phyloP scores from a whole-genome alignment of 2,797 vertebrate species.

The Otolemur crassicaudatus region DNA sequence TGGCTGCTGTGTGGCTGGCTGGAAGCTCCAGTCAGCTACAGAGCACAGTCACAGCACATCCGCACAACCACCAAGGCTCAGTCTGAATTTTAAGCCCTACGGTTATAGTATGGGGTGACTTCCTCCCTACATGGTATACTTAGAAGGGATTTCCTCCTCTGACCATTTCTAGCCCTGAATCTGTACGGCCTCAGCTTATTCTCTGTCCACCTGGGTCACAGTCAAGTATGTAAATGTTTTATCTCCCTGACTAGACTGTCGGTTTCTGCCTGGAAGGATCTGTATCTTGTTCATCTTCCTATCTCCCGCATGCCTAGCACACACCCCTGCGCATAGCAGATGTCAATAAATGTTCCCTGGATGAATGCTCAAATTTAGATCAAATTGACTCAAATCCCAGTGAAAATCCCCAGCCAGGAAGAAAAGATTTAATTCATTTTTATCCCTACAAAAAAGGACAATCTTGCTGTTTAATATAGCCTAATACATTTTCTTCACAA shows the following conservation, averaged over 20 bases:
- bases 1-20: neutral
- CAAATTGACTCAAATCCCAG: conserved; percentile 76
- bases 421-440: conserved; percentile 74
- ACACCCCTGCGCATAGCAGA: conserved; percentile 67
- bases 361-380: conserved; percentile 77
- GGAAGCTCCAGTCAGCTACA: neutral
- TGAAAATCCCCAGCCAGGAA: conserved; percentile 74
- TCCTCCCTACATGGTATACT: neutral
- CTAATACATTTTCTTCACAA: conserved; percentile 80
- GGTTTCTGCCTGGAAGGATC: conserved; percentile 59
- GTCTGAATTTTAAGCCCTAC: neutral
- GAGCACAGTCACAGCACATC: neutral
- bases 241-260: neutral
- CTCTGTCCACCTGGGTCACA: neutral
- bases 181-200: neutral
- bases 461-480: conserved; percentile 79
- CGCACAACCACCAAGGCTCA: neutral
- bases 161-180: neutral
- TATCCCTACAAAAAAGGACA: conserved; percentile 78
- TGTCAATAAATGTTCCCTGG: conserved; percentile 76
- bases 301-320: conserved; percentile 58
- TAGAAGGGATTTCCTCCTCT: neutral
- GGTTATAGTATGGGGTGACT: neutral
- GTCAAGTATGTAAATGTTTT: neutral
- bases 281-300: conserved; percentile 39